Base-by-base conservation (phyloP, 2,888 invertebrate genomes). In the Drosophila borealis region DNA sequence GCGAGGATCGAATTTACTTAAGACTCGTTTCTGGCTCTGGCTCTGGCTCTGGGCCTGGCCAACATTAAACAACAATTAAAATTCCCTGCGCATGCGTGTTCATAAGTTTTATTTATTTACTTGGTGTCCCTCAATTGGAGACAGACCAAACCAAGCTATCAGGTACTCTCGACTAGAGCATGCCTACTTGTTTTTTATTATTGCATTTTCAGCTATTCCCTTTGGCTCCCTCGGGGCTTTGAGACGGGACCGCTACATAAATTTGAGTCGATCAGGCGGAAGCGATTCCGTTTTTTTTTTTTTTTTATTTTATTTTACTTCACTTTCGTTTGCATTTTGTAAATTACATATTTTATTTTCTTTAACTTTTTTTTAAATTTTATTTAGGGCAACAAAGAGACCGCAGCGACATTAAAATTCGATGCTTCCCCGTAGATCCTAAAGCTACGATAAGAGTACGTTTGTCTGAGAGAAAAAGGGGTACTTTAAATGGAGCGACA, bases 311-410 rank as follows among this genome's bases (percentile, higher is more conserved):
- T 25, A 45, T 64, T 50, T 39, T 14, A 3, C 17, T 50, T 64
- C 44, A 49, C 60, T 62, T 59, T 56, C 57, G 42, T 67, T 57
- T 57, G 49, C 36, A 63, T 60, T 74, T 70, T 48, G 45, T 63
- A 60, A 60, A 72, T 65, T 48, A 64, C 19, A 46, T 59, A 74
- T 70, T 59, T 64, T 39, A 46, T 29, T 55, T 70, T 60, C 39
- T 37, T 60, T 8, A 19, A 65, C 54, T 53, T 50, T 56, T 39
- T 69, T 34, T 46, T 46, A 70, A 81, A 81, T 88, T 87, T 87
- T 76, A 87, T 87, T 84, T 87, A 76, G 76, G 70, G 49, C 71
- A 68, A 66, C 83, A 83, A 83, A 83, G 85, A 55, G 42, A 9
- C 89, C 83, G 89, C 75, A 55, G 34, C 34, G 61, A 63, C 67